Base-by-base conservation (phyloP, 2,888 invertebrate genomes). In the Podabrus alpinus region DNA sequence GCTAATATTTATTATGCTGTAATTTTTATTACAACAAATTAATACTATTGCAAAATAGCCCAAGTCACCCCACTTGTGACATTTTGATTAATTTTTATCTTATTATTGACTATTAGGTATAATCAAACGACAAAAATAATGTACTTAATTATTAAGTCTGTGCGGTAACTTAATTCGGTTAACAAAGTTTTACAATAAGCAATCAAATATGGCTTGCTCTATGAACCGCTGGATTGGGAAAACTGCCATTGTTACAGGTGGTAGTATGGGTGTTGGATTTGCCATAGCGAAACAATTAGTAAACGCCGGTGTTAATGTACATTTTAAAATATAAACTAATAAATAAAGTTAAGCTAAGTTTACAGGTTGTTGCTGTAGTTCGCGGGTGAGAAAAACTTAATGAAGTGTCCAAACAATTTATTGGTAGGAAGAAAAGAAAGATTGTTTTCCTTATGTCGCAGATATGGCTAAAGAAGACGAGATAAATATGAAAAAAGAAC, bases 391-490 rank as follows among this genome's bases (percentile, higher is more conserved):
- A 71, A 67, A 71, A 67, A 59, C 15, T 71, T n/a, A 59, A 59
- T 3, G 59, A 67, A 59, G 29, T 67, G n/a, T n/a, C 59, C 9
- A 59, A 45, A 15, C 19, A 71, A 19, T 9, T n/a, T n/a, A n/a
- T n/a, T 71, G 19, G 3, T 13, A 59, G 29, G 17, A 10, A 5
- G 45, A n/a, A 25, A n/a, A 10, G 75, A 76, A 1, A 71, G 76
- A 73, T 25, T 79, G n/a, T 11, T 59, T 75, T 21, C 72, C 74
- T 10, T 15, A 74, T 15, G 15, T 72, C 45, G 76, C 69, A 1
- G 80, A 80, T 59, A 62, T 80, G 9, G 75, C 76, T 1, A 70
- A 73, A 11, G 78, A 77, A 71, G 74, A 77, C 2, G 77, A 79
- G 2, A 70, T 80, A 9, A 71, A 78, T 68, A 74, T 74, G 72